Base-by-base conservation (phyloP, 2,113 vertebrate genomes). In the Rhinoderma darwinii region DNA sequence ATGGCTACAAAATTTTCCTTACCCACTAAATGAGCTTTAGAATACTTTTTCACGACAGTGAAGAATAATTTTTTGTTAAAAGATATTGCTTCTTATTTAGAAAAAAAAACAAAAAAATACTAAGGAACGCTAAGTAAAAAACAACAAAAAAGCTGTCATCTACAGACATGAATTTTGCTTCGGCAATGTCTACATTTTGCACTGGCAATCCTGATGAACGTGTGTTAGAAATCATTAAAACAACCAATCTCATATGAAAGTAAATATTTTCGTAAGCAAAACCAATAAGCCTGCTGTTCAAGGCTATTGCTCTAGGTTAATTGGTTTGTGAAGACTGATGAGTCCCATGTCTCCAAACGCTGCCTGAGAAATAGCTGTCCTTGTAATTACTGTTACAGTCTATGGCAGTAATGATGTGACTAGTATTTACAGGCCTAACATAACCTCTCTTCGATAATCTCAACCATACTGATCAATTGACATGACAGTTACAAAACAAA, bases 311-410 rank as follows among this genome's bases (percentile, higher is more conserved):
- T 82, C 56, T 82, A 56, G 78, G 79, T 87, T 87, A 87, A 87
- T 87, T 87, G 86, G 86, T 87, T 87, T 63, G 86, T 63, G 70
- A 87, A 75, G 86, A 87, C 70, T 74, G 79, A 87, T 82, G 78
- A 87, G 78, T 87, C 86, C 78, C 79, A n/a, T 74, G 86, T 50
- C 70, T 50, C 66, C 39, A 50, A 37, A 82, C n/a, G 27, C 41
- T n/a, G 78, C n/a, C 85, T 75, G 86, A 87, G 56, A 86, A 75
- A 82, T 82, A 82, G 78, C 68, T 87, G 68, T 82, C 85, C 78
- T 87, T 87, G 78, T 87, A 82, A 87, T 87, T 87, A 87, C 86
- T 87, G 79, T 74, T 87, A 87, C 86, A 82, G 78, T 82, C 56
- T 75, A 59, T 82, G 86, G 86, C 27, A 87, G 68, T 63, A 41